Percentiles rank a stretch among this genome's conserved stretches.
phyloP scores from a whole-genome alignment of 1,140 invertebrate species.

The Hyphantria cunea region DNA sequence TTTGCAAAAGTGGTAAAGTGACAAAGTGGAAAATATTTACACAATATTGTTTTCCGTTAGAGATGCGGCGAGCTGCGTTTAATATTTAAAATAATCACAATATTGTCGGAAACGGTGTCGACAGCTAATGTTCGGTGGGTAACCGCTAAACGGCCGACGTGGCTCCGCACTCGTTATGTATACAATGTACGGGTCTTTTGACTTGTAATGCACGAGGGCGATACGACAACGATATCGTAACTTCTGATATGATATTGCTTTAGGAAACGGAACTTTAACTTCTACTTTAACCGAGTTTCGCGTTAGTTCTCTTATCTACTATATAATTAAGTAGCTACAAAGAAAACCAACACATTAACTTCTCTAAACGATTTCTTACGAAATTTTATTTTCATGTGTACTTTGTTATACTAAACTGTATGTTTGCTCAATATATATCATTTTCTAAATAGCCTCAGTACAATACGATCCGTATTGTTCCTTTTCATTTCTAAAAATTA shows the following conservation, averaged over 20 bases:
- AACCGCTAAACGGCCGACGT: conserved; percentile 52
- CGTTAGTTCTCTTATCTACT: too few relatives aligned
- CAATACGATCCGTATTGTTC: too few relatives aligned
- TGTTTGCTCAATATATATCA: too few relatives aligned
- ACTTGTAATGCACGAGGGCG: neutral
- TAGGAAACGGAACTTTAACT: too few relatives aligned
- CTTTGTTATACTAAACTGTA: too few relatives aligned
- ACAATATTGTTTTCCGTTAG: conserved; percentile 27
- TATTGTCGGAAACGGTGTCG: conserved; percentile 28
- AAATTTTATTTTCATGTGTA: too few relatives aligned
- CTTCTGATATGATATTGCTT: neutral
- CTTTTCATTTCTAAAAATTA: too few relatives aligned
- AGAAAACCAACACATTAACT: too few relatives aligned
- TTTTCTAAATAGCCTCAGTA: too few relatives aligned
- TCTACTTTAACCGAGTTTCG: too few relatives aligned
- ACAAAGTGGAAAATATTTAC: conserved; percentile 12
- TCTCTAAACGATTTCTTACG: too few relatives aligned
- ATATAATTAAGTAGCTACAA: too few relatives aligned
- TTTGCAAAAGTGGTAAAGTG: conserved; percentile 5
- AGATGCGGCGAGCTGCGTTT: conserved; percentile 22
- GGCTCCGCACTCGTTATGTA: conserved; percentile 41
- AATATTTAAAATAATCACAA: conserved; percentile 31
- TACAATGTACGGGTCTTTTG: neutral
- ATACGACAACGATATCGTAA: neutral
- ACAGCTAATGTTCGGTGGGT: conserved; percentile 39